Evolutionary conservation across 2,113 vertebrate species (phyloP).

Genomic region (Micromys minutus): DNA sequence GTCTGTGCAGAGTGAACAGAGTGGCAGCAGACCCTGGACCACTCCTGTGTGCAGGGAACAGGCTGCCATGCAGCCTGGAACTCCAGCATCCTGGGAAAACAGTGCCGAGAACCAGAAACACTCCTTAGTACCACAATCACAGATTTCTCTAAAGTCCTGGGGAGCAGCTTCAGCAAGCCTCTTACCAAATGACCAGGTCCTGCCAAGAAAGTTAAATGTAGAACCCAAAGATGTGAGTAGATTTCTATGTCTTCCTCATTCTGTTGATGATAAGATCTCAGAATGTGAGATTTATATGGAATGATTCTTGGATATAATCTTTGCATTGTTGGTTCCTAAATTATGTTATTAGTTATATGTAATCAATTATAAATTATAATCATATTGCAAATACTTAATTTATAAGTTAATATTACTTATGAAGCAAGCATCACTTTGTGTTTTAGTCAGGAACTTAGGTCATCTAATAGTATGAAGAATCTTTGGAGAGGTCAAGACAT

Average conservation of each 20-base stretch:
- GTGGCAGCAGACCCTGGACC: constrained; percentile 79
- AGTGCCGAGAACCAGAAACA: constrained; percentile 77
- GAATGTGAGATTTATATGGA: neutral
- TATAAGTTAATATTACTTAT: neutral
- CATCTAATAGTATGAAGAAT: neutral
- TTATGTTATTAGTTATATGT: too few relatives aligned
- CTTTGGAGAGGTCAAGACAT: constrained; percentile 27
- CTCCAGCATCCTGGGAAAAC: constrained; percentile 83
- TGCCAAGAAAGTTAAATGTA: constrained; percentile 84
- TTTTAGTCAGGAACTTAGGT: constrained; percentile 26
- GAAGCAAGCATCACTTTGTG: neutral
- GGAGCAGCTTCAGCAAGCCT: constrained; percentile 84
- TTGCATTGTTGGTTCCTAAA: neutral
- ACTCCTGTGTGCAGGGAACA: constrained; percentile 63
- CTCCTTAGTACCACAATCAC: constrained; percentile 72
- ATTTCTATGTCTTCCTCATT: constrained; percentile 43
- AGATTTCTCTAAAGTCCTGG: constrained; percentile 87
- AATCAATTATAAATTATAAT: too few relatives aligned
- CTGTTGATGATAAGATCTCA: neutral
- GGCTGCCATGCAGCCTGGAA: constrained; percentile 66
- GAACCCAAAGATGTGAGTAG: constrained; percentile 89
- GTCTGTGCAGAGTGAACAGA: constrained; percentile 78
- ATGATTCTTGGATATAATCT: neutral
- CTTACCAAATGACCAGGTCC: constrained; percentile 85
- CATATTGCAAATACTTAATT: neutral